Evolutionary conservation across 2,888 invertebrate species (phyloP), one percentile per base, ranked within the genome.

Genomic region (Gandaritis pyraliata): DNA sequence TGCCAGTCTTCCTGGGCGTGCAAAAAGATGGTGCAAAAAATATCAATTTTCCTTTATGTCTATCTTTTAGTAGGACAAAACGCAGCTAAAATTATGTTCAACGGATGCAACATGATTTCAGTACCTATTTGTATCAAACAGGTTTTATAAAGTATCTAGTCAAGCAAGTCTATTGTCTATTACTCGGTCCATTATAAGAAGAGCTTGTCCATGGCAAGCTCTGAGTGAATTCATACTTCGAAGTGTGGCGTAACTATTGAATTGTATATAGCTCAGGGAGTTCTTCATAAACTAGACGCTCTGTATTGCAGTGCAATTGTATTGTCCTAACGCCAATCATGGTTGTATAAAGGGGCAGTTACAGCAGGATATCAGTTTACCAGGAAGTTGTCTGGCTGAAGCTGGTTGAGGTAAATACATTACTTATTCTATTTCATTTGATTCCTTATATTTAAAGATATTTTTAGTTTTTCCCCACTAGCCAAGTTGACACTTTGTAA

Each of bases 261-360:
- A 13, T 23, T 29, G n/a, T 15, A 10, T 29, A 16, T n/a, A 43
- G 16, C 8, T 36, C 7, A 7, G 53, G 5, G 18, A 33, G 45
- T 10, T 54, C 53, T 23, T 46, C 18, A 36, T 46, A 46, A 1
- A 18, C 33, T 54, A 46, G 53, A 54, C 36, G 45, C 16, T n/a
- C 18, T 50, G 11, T 33, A 33, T 15, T 48, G 39, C 29, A 7
- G 16, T 49, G 16, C 56, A 56, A 49, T 33, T 33, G 29, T 16
- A 39, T 49, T 12, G 49, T 49, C 13, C 58, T 58, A 38, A 39
- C 16, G 51, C 30, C 36, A 58, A 51, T 45, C 46, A 38, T 51
- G 29, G 36, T 15, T 50, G 16, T 51, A 52, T 58, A 58, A 58
- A 52, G 52, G 38, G 30, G 51, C 30, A 45, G 33, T 33, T 15